Conservation (phyloP, 2,888 invertebrate genomes). For the Amphipyra berbera region DNA sequence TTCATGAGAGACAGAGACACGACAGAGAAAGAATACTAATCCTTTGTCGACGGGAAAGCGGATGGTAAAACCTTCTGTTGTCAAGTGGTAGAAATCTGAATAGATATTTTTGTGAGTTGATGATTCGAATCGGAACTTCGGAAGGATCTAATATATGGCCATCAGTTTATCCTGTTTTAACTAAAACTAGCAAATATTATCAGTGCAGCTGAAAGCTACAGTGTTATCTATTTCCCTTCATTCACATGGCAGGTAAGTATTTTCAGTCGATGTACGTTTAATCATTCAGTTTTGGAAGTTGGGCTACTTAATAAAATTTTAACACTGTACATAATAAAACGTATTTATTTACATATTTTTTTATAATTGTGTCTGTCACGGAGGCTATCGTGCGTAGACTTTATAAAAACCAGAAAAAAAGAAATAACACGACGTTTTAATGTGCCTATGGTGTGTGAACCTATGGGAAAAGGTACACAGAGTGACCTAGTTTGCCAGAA, state of each 20-base stretch:
- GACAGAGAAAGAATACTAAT: slow-evolving; percentile 54
- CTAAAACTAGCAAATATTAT: slow-evolving; percentile 7
- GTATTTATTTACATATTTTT: too few species aligned
- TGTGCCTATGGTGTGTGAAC: slow-evolving; percentile 13
- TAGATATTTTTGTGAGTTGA: slow-evolving; percentile 15
- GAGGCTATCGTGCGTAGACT: slow-evolving; percentile 43
- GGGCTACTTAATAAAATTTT: neutral
- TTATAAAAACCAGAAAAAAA: slow-evolving; percentile 16
- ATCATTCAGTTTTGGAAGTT: neutral
- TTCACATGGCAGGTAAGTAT: neutral
- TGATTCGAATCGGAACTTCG: slow-evolving; percentile 30
- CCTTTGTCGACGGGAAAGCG: slow-evolving; percentile 42
- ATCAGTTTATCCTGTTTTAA: slow-evolving; percentile 47
- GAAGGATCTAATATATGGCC: slow-evolving; percentile 47
- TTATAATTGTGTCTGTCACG: slow-evolving; percentile 30
- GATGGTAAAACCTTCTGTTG: slow-evolving; percentile 22
- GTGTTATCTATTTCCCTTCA: slow-evolving; percentile 3
- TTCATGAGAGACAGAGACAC: slow-evolving; percentile 42
- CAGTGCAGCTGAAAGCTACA: neutral
- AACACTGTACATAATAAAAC: neutral
- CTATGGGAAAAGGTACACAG: slow-evolving; percentile 25
- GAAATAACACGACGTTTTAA: slow-evolving; percentile 27
- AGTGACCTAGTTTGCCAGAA: slow-evolving; percentile 39
- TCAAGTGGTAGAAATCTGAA: slow-evolving; percentile 36
- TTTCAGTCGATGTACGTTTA: neutral